phyloP scores from a whole-genome alignment of 2,797 vertebrate genomes.

The Okamejei kenojei region DNA sequence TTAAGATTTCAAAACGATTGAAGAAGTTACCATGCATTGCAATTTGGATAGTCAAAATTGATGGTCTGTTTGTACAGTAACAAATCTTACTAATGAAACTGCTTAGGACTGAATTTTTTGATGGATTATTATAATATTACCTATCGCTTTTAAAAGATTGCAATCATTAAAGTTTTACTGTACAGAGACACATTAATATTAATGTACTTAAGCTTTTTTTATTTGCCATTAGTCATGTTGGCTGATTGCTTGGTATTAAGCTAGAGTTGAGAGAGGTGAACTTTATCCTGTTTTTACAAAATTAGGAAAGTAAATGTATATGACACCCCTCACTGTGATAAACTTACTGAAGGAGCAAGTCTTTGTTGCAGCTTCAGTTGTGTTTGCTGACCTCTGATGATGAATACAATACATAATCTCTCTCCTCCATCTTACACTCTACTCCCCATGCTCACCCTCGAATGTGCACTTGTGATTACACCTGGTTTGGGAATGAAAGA shows the following conservation, averaged over 20 bases:
- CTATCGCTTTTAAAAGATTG: slow-evolving; percentile 31
- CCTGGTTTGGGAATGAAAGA: no score
- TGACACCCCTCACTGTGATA: slow-evolving; percentile 21
- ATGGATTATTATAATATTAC: slow-evolving; percentile 39
- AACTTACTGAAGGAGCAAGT: neutral
- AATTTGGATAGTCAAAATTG: slow-evolving; percentile 37
- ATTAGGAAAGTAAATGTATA: slow-evolving; percentile 1
- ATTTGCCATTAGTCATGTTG: slow-evolving; percentile 24
- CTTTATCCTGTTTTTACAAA: slow-evolving; percentile 17
- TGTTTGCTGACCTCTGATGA: slow-evolving; percentile 1
- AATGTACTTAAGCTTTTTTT: slow-evolving; percentile 31
- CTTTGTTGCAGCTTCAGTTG: neutral
- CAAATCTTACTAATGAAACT: slow-evolving; percentile 38
- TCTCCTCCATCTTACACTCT: neutral
- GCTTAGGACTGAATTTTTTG: slow-evolving; percentile 31
- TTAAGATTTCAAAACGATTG: slow-evolving; percentile 5
- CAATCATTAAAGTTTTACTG: slow-evolving; percentile 38
- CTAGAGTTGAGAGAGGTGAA: slow-evolving; percentile 9
- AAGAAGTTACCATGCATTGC: slow-evolving; percentile 17
- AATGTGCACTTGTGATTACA: neutral
- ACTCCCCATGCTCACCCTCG: neutral
- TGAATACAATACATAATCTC: neutral
- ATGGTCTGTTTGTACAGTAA: slow-evolving; percentile 38
- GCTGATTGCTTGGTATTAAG: slow-evolving; percentile 27
- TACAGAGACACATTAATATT: slow-evolving; percentile 37